Evolutionary conservation across 1,140 invertebrate genomes (phyloP), one percentile per base, ranked within the genome.

Genomic region (Meloidogyne exigua): DNA sequence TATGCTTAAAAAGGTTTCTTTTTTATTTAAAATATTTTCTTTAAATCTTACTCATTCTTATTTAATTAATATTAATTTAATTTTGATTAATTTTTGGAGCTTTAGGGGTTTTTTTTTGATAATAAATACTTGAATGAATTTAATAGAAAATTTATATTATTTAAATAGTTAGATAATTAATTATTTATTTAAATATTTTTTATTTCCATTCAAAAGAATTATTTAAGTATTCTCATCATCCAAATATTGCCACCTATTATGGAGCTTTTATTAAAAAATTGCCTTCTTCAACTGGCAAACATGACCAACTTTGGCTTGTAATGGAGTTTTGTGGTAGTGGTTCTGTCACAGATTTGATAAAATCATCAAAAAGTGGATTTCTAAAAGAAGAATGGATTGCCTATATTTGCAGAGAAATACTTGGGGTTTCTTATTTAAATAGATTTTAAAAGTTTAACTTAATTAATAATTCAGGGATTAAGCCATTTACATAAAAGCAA

Each of bases 281-380:
- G 84, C 95, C 88, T 10, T 88, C 86, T 5, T 84, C 94, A 66
- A 93, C 96, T 3, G 96, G 96, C 2, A 98, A 98, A 90, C 96
- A 99, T 90, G 97, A 99, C 89, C 96, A 99, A 88, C 90, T 99
- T 75, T 85, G 91, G 91, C 71, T 73, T 25, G 71, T 99, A 39
- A 99, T 99, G 97, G 97, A 99, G 89, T 99, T 98, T 88, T 99
- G 97, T 91, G 96, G 96, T 83, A 96, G 95, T 88, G 97, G 95
- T 73, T 98, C 95, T 73, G 94, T 99, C 18, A 99, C 97, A 75
- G 97, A 99, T 90, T 91, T 99, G 86, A 96, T 99, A 62, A 99
- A 99, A 91, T 96, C 95, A 75, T 98, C 95, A 44, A 98, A 98
- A 90, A 95, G 95, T 26, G 94, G 96, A 87, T 94, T 93, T 80